Base-by-base conservation (phyloP, 2,888 invertebrate genomes). In the Prenolepis imparis region DNA sequence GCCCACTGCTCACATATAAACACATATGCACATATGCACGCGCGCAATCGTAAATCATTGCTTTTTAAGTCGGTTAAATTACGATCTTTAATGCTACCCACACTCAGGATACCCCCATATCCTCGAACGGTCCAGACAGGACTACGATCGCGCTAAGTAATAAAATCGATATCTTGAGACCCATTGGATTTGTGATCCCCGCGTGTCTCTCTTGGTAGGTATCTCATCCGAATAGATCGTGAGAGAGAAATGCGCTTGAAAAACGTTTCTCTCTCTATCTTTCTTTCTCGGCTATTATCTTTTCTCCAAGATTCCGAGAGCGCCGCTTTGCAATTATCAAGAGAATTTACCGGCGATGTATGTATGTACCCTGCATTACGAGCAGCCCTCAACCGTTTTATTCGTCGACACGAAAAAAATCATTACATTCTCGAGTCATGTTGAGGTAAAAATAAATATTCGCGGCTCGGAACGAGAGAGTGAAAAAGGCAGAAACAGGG, bases 241-340 rank as follows among this genome's bases (percentile, higher is more conserved):
- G 82, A 88, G 85, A 75, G 36, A 68, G 48, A 78, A 21, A 15
- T 57, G 52, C 32, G 78, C 32, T 59, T 12, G 75, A 74, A 85
- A 81, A 68, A 77, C 24, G 12, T 44, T 44, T 73, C 80, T 18
- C 1, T 48, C 48, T 48, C 15, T 52, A 6, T n/a, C 18, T n/a
- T n/a, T 8, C n/a, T n/a, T n/a, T 68, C 84, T 48, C 32, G 77
- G 70, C 82, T 84, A 86, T 86, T 90, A 90, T 88, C 90, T 86
- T 88, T 84, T 81, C 83, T 52, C 78, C 74, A 55, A 67, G 83
- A 89, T 82, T 66, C 84, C 63, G 64, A 73, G 36, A 73, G 64
- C 77, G 41, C 36, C 77, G 48, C 82, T 44, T 57, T 55, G 75
- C 84, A 83, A 87, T 87, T 83, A 86, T 82, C 83, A 36, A 18